Base-by-base conservation (phyloP, 1,140 invertebrate genomes). In the Batillaria attramentaria region DNA sequence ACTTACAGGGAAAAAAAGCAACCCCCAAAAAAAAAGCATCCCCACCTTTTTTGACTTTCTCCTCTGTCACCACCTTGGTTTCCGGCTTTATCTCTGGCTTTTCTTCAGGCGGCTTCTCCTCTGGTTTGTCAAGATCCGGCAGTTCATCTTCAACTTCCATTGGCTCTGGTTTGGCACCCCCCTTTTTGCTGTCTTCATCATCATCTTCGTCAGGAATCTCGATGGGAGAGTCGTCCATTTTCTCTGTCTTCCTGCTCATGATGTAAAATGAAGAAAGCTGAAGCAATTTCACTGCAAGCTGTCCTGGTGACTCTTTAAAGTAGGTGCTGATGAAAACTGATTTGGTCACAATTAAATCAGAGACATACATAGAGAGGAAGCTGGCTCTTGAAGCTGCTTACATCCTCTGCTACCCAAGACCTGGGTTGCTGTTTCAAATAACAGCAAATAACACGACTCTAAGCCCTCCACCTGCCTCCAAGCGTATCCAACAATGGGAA, bases 161-260 rank as follows among this genome's bases (percentile, higher is more conserved):
- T 46, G 60, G 43, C 16, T 73, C 42, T 35, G 10, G 31, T 31
- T 54, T 54, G 39, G 20, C 62, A 1, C 3, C 18, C 5, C n/a
- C 57, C 16, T 76, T 57, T 10, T 66, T 74, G 20, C 28, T 35
- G 5, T 77, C 80, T 13, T 81, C 80, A 4, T 81, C 80, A 33
- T 81, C 76, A 2, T 75, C 76, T 13, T 41, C 24, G 24, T 31
- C 33, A 31, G 57, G 57, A 62, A 62, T n/a, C 54, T 62, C 72
- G 1, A 75, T 62, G 39, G 72, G 72, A n/a, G 37, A 57, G 10
- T 42, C 37, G 54, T 75, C 72, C 57, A 31, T 42, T 54, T 62
- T 62, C 35, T 78, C 35, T 6, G 79, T 77, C 46, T 28, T 70
- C 75, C 77, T 70, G 66, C 24, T 76, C 33, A 66, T 60, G 33